These are phyloP conservation scores for Oreortyx pictus DNA, from an alignment of 2,797 vertebrate species.

Conservation along the genomic window DNA sequence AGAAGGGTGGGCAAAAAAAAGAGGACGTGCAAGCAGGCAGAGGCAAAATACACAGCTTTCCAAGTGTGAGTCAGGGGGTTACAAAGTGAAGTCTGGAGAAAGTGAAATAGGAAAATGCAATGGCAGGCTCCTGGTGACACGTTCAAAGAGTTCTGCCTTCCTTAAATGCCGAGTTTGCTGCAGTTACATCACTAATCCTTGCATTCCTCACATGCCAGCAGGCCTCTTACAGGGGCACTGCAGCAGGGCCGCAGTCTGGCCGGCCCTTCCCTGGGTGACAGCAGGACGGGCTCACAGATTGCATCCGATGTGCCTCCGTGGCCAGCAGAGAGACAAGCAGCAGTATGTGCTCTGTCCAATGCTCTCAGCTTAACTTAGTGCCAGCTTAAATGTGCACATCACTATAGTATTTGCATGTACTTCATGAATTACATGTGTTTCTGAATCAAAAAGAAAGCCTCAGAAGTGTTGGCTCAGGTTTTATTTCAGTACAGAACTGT, in stretches of 20 bases:
- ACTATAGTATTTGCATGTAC: neutral
- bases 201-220: conserved; percentile 68
- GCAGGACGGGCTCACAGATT: neutral
- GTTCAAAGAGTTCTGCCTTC: conserved; percentile 9
- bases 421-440: neutral
- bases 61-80: neutral
- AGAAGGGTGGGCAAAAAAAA: neutral
- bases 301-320: neutral
- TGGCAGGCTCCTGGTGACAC: neutral
- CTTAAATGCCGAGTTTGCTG: conserved; percentile 23
- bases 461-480: neutral
- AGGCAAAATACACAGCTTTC: neutral
- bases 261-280: neutral
- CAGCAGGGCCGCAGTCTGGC: conserved; percentile 17
- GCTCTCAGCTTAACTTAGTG: neutral
- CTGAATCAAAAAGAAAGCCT: neutral
- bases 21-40: accelerated
- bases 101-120: neutral
- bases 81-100: neutral
- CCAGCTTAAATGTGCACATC: neutral
- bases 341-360: neutral
- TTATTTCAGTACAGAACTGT: neutral
- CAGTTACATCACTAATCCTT: conserved; percentile 61
- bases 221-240: conserved; percentile 54
- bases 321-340: neutral